Percentiles rank a stretch among this genome's conserved stretches.
phyloP scores from a whole-genome alignment of 2,888 invertebrate genomes.

The Sminthurides aquaticus region DNA sequence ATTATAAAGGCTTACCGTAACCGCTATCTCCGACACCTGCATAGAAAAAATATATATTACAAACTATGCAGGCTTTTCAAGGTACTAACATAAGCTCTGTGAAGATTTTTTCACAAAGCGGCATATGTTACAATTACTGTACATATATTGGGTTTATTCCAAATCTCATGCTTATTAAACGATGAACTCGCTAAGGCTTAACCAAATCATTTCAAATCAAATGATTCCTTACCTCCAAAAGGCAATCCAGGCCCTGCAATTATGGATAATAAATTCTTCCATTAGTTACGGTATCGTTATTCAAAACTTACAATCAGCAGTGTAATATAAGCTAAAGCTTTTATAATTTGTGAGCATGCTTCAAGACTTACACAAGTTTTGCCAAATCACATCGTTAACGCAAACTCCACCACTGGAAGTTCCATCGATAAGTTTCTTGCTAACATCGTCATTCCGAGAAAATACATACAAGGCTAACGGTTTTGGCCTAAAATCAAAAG shows the following conservation, averaged over 20 bases:
- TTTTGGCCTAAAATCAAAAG: constrained; percentile 71
- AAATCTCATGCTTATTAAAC: too few relatives aligned
- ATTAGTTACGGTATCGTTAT: too few relatives aligned
- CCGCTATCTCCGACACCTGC: constrained; percentile 18
- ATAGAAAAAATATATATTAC: neutral
- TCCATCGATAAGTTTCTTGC: constrained; percentile 59
- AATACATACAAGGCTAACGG: constrained; percentile 85
- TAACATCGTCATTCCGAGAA: constrained; percentile 55
- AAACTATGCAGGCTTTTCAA: too few relatives aligned
- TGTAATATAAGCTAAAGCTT: too few relatives aligned
- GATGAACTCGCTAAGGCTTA: too few relatives aligned
- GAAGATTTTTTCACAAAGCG: too few relatives aligned
- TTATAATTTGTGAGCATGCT: too few relatives aligned
- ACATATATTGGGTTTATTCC: too few relatives aligned
- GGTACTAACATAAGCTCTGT: too few relatives aligned
- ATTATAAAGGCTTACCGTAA: constrained; percentile 15
- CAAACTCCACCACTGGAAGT: constrained; percentile 72
- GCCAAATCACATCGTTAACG: constrained; percentile 85
- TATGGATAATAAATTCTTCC: neutral
- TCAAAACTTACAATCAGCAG: too few relatives aligned
- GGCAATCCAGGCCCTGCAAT: constrained; percentile 74
- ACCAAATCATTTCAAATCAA: too few relatives aligned
- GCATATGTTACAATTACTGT: too few relatives aligned
- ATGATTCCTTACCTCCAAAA: constrained; percentile 69
- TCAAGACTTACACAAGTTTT: constrained; percentile 59